These are phyloP conservation scores for Nipponia nippon DNA, from an alignment of 2,113 vertebrate genomes.

Conservation along the genomic window DNA sequence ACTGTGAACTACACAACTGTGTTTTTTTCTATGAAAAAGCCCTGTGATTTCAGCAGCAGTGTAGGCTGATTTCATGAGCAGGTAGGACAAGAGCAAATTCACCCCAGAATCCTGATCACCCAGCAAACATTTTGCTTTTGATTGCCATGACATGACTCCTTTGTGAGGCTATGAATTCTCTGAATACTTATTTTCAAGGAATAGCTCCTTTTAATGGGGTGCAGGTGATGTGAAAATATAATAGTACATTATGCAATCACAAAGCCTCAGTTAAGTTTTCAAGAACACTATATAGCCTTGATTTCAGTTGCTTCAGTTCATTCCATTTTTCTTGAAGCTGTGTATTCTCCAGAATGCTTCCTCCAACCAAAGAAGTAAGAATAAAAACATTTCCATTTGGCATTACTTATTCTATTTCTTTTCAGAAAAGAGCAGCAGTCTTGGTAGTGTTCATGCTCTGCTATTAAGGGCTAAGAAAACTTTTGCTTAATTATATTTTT, in stretches of 20 bases:
- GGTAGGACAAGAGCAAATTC: background rate
- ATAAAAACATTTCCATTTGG: background rate
- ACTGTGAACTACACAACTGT: background rate
- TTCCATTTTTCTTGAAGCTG: background rate
- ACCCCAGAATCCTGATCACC: background rate
- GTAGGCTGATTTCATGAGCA: background rate
- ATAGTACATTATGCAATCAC: background rate
- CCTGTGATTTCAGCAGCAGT: background rate
- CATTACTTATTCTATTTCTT: background rate
- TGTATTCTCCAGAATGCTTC: background rate
- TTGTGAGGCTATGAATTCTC: background rate
- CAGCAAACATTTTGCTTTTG: background rate
- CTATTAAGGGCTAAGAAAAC: background rate
- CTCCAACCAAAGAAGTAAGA: background rate
- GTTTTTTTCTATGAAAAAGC: background rate
- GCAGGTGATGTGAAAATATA: constrained; percentile 21
- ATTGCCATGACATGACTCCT: background rate
- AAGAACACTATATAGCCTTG: background rate
- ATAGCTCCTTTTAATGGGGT: background rate
- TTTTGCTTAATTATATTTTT: constrained; percentile 36
- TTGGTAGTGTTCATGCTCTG: background rate
- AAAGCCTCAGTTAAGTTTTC: background rate
- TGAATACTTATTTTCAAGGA: constrained; percentile 21
- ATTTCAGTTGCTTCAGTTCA: background rate
- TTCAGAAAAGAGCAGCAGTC: background rate